Evolutionary conservation across 2,113 vertebrate genomes (phyloP), one percentile per base, ranked within the genome.

Genomic region (Neoarius graeffei): DNA sequence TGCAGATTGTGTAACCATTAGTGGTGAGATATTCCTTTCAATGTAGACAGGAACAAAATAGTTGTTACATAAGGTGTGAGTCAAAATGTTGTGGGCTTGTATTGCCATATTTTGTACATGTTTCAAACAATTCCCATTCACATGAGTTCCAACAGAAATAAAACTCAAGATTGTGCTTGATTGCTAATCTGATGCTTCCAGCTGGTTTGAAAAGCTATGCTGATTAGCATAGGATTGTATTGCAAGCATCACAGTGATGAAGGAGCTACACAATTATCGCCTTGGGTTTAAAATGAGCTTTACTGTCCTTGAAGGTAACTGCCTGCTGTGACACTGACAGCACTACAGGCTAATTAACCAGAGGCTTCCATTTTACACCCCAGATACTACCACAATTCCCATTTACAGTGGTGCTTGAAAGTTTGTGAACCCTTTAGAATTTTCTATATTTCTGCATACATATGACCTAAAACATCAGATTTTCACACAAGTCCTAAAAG

Each of bases 201-300:
- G 57, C 80, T 62, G 80, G 17, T 62, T 82, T 82, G 30, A 48
- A 62, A 82, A 82, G 57, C 57, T n/a, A 82, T n/a, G 30, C 80
- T 82, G 80, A 82, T 82, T 82, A 82, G 59, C 80, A 62, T 82
- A 82, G 80, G 80, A 82, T 62, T 62, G 80, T 62, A 19, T 48
- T 25, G n/a, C 76, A 52, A 77, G 74, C 20, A 4, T 52, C 73
- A 52, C 73, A 25, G 73, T 7, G 74, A 25, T 23, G 42, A 5
- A 76, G 20, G 56, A 81, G 79, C 7, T 7, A 4, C 27, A 4
- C 80, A 81, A 81, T 81, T 62, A 81, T 81, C 57, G 10, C 59
- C n/a, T 62, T 4, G 30, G 80, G 80, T 62, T 82, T 62, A 23
- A 62, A 82, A 25, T 25, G 57, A 62, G 80, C 57, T 62, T 48